These are phyloP conservation scores for Spatulosminthurus flaviceps DNA, from an alignment of 2,888 invertebrate genomes.

Conservation along the genomic window DNA sequence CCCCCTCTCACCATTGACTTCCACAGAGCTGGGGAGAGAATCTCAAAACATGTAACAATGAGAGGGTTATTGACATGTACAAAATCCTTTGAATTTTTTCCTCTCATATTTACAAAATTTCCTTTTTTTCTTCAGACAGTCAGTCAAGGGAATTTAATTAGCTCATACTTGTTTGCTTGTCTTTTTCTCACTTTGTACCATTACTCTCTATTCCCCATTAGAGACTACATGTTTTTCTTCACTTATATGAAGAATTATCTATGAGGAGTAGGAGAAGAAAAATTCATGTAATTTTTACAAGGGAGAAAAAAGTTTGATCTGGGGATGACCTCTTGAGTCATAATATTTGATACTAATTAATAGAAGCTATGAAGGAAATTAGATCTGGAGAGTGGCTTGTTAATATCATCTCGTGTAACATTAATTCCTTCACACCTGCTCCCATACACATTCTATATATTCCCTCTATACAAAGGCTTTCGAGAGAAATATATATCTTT, in stretches of 20 bases:
- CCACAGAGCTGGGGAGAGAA: too few relatives aligned
- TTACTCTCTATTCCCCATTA: too few relatives aligned
- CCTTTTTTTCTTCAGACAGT: neutral
- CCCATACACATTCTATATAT: constrained; percentile 20
- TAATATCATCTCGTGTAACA: constrained; percentile 3
- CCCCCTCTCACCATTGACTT: too few relatives aligned
- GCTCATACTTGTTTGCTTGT: neutral
- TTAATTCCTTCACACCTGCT: constrained; percentile 36
- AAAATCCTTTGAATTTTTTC: constrained; percentile 1
- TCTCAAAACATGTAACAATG: too few relatives aligned
- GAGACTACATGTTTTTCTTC: too few relatives aligned
- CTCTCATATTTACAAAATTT: neutral
- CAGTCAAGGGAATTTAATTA: constrained; percentile 1
- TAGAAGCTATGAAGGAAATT: constrained; percentile 42
- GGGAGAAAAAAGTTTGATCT: constrained; percentile 32
- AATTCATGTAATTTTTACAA: neutral
- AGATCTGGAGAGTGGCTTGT: constrained; percentile 30
- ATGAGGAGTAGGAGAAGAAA: neutral
- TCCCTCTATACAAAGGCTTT: too few relatives aligned
- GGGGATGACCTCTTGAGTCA: constrained; percentile 45
- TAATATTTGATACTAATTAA: constrained; percentile 56
- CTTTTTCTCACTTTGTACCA: neutral
- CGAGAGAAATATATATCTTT: too few relatives aligned
- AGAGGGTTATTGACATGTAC: constrained; percentile 6
- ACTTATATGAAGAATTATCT: neutral